Percentiles rank a stretch among this genome's conserved stretches.
phyloP scores from a whole-genome alignment of 2,113 vertebrate species.

The Gopherus evgoodei region DNA sequence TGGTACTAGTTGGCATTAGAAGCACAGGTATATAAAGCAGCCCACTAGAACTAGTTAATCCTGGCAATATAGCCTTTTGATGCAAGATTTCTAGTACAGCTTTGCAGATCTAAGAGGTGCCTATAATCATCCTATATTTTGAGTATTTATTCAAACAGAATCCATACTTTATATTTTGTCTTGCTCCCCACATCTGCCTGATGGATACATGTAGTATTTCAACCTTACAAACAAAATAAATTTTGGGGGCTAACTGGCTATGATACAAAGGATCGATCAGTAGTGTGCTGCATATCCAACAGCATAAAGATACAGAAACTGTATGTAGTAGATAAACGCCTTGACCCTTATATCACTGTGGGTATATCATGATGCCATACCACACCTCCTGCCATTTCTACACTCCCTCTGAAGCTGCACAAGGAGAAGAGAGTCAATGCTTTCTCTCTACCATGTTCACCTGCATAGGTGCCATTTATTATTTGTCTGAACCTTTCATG shows the following conservation, averaged over 20 bases:
- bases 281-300: not conserved
- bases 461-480: fast-evolving
- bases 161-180: not conserved
- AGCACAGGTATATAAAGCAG: not conserved
- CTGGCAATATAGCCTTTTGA: not conserved
- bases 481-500: fast-evolving
- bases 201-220: not conserved
- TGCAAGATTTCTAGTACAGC: not conserved
- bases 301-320: not conserved
- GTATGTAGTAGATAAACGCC: not conserved
- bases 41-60: not conserved
- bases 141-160: not conserved
- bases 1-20: not conserved
- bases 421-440: not conserved
- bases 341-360: not conserved
- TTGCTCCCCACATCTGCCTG: not conserved
- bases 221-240: not conserved
- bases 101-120: not conserved
- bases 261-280: not conserved
- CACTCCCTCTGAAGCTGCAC: fast-evolving
- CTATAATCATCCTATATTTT: not conserved
- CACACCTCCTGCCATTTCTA: fast-evolving
- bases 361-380: not conserved
- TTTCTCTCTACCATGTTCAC: not conserved
- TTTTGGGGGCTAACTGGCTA: not conserved